Conservation (phyloP, 2,113 vertebrate species). For the Pluvianellus socialis region DNA sequence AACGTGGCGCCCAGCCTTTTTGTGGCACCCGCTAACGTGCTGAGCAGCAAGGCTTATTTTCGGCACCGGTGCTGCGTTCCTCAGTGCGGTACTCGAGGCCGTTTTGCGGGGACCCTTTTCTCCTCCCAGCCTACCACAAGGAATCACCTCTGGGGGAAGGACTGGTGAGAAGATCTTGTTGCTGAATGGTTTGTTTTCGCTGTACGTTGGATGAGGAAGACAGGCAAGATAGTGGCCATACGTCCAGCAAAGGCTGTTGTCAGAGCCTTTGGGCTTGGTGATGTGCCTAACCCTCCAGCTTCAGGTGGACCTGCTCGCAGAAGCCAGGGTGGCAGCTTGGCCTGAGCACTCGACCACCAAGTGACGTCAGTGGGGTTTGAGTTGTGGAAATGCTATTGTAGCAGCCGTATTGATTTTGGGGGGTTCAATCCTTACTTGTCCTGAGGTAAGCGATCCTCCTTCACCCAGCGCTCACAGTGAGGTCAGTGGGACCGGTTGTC, state of each 20-base stretch:
- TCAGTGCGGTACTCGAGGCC: not conserved
- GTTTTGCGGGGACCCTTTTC: not conserved
- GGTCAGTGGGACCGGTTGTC: not conserved
- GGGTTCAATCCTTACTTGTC: not conserved
- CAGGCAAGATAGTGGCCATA: not conserved
- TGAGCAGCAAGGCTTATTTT: not conserved
- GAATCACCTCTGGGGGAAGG: not conserved
- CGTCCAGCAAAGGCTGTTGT: not conserved
- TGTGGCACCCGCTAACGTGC: accelerated
- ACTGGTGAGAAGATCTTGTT: accelerated
- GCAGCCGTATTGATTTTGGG: not conserved
- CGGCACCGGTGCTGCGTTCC: not conserved
- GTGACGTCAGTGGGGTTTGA: not conserved
- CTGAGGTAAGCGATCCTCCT: not conserved
- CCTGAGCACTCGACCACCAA: accelerated
- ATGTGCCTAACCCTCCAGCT: not conserved
- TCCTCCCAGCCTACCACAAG: not conserved
- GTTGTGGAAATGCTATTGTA: not conserved
- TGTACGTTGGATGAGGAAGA: not conserved
- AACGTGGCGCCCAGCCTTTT: accelerated
- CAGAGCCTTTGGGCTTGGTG: not conserved
- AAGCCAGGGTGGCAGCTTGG: not conserved
- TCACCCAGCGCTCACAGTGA: not conserved
- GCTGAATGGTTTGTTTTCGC: not conserved
- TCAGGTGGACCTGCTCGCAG: not conserved